These are phyloP conservation scores for Leptocoma aspasia DNA, from an alignment of 2,113 vertebrate genomes.

Conservation along the genomic window DNA sequence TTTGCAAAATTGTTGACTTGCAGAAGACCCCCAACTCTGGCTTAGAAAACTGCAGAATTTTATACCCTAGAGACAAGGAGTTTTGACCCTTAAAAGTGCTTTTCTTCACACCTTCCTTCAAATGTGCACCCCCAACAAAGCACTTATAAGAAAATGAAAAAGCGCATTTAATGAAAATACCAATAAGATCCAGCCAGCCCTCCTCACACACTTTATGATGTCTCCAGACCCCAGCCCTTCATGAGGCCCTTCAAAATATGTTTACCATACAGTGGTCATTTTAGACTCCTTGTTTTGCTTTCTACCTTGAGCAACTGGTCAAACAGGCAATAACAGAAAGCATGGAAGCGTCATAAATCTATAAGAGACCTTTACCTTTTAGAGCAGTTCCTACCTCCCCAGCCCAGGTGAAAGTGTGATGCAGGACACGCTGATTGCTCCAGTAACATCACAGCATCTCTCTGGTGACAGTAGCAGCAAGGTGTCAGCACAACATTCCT, in stretches of 20 bases:
- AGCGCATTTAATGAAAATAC: neutral
- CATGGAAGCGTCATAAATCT: neutral
- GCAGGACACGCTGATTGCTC: neutral
- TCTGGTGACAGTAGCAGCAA: neutral
- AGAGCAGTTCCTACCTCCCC: neutral
- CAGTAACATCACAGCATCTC: conserved; percentile 14
- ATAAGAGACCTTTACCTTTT: conserved; percentile 20
- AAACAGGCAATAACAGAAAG: neutral
- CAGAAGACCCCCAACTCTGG: neutral
- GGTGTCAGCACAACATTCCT: conserved; percentile 33
- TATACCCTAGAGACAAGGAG: neutral
- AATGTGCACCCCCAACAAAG: neutral
- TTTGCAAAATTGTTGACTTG: neutral
- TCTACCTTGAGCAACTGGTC: neutral
- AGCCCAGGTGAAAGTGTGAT: neutral
- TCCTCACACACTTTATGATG: neutral
- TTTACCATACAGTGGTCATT: neutral
- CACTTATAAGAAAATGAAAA: neutral
- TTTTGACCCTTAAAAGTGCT: neutral
- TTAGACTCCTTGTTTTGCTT: neutral
- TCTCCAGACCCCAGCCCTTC: neutral
- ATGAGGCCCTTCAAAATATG: neutral
- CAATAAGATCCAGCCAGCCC: neutral
- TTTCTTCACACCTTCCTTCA: neutral
- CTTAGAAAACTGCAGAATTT: neutral